Evolutionary conservation across 2,888 invertebrate genomes (phyloP).

Genomic region (Sylvicola cinctus): DNA sequence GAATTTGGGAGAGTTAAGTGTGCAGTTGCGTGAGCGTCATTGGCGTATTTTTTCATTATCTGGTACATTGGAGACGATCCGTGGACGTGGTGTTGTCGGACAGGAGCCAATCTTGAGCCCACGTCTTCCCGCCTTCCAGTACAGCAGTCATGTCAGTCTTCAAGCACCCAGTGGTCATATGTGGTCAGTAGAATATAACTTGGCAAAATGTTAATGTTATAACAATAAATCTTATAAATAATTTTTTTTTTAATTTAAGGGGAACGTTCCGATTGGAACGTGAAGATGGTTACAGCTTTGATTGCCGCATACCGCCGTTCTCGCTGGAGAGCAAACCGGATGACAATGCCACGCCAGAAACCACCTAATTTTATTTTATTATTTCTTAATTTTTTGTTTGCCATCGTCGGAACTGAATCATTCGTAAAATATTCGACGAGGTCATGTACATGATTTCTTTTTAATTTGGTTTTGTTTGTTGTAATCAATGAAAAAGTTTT

Average conservation of each 20-base stretch:
- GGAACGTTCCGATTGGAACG: conserved; percentile 95
- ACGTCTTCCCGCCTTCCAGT: conserved; percentile 85
- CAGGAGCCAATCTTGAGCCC: conserved; percentile 87
- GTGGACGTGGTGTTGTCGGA: conserved; percentile 89
- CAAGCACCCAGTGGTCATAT: conserved; percentile 90
- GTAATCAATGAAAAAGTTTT: no score
- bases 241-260: conserved; percentile 28
- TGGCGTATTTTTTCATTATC: conserved; percentile 94
- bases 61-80: conserved; percentile 81
- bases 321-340: conserved; percentile 88
- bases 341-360: conserved; percentile 24
- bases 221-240: conserved; percentile 1
- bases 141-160: conserved; percentile 89
- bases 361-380: background rate
- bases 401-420: no score
- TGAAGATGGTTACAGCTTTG: conserved; percentile 91
- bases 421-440: no score
- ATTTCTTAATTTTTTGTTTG: no score
- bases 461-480: no score
- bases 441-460: no score
- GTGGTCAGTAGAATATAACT: conserved; percentile 14
- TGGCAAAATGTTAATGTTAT: background rate
- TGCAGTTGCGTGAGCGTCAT: conserved; percentile 89
- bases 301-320: conserved; percentile 94
- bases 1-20: conserved; percentile 73